Evolutionary conservation across 1,140 invertebrate species (phyloP).

Genomic region (Branchinecta lindahli): DNA sequence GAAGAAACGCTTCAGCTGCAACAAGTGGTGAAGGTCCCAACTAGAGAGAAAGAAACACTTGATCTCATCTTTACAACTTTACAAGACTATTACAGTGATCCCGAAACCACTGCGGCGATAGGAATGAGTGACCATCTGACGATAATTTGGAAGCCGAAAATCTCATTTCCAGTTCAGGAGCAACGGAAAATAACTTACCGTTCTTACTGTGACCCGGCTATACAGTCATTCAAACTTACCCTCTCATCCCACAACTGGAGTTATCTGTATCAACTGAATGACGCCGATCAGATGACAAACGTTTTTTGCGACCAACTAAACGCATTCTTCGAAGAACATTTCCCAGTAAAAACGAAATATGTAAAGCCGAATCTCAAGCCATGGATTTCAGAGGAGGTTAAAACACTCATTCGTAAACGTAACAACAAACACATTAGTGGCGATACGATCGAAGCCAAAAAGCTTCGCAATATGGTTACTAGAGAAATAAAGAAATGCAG

Average conservation of each 20-base stretch:
- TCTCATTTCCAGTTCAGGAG: background rate
- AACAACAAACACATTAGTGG: no score
- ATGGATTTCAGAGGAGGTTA: background rate
- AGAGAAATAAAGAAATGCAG: no score
- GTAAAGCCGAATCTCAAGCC: background rate
- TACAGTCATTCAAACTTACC: background rate
- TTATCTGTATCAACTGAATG: background rate
- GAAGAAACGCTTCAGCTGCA: background rate
- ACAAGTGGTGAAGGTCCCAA: conserved; percentile 4
- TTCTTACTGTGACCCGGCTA: background rate
- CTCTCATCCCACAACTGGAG: background rate
- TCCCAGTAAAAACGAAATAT: background rate
- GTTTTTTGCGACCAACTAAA: background rate
- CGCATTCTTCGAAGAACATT: background rate
- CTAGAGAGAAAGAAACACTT: background rate
- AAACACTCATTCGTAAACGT: background rate
- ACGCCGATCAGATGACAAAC: background rate
- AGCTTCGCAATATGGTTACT: no score
- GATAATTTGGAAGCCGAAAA: background rate
- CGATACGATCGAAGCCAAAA: no score
- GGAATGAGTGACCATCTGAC: background rate
- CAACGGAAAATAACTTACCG: background rate
- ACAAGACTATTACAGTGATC: background rate
- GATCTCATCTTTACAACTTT: background rate
- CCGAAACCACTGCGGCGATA: background rate